Evolutionary conservation across 1,140 invertebrate genomes (phyloP).

Genomic region (Drosophila melanica): DNA sequence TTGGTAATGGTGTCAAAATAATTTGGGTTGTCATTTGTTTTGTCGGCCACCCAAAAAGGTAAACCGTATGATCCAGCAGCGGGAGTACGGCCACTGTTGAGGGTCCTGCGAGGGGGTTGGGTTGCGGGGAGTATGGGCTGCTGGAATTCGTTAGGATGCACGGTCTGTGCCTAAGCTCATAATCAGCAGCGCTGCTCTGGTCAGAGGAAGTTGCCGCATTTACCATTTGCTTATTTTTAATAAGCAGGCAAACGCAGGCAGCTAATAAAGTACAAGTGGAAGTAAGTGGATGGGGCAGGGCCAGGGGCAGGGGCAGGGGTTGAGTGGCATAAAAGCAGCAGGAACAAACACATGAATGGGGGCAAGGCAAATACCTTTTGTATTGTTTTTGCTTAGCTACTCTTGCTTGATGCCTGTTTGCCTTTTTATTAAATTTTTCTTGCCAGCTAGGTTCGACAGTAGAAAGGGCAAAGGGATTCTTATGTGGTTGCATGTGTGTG

Average conservation of each 20-base stretch:
- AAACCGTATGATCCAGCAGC: constrained; percentile 28
- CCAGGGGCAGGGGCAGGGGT: not conserved
- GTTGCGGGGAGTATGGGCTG: not conserved
- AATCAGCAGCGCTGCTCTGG: constrained; percentile 34
- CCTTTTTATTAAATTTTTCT: constrained; percentile 43
- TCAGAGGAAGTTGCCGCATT: constrained; percentile 23
- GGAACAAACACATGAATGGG: not conserved
- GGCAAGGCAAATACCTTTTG: not conserved
- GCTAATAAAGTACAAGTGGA: constrained; percentile 44
- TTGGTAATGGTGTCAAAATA: constrained; percentile 80
- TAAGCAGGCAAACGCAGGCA: constrained; percentile 41
- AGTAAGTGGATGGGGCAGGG: not conserved
- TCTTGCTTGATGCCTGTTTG: constrained; percentile 28
- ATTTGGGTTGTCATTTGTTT: constrained; percentile 78
- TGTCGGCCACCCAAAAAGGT: constrained; percentile 49
- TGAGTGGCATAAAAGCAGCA: not conserved
- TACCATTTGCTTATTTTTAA: constrained; percentile 50
- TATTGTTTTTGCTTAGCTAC: constrained; percentile 34
- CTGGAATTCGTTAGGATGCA: constrained; percentile 1
- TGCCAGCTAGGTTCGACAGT: not conserved
- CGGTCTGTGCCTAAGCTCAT: constrained; percentile 30
- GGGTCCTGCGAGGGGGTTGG: not conserved
- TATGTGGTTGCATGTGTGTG: constrained; percentile 5
- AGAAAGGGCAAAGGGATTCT: not conserved
- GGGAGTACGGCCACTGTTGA: not conserved